These are phyloP conservation scores for Hiodon tergisus DNA, from an alignment of 2,113 vertebrate genomes.

Conservation along the genomic window DNA sequence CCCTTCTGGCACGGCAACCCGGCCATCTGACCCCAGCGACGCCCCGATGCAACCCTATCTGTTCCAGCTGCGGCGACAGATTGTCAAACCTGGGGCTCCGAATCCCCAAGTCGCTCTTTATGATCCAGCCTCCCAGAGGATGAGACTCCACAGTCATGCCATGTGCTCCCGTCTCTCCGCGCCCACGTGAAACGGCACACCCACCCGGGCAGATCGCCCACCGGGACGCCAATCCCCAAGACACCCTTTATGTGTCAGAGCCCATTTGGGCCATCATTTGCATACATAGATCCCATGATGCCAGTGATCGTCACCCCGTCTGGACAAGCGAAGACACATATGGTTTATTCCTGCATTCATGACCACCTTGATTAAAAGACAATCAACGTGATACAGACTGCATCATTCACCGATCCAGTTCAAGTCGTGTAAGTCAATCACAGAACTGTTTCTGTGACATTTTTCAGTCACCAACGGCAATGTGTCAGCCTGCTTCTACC, in stretches of 20 bases:
- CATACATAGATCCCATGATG: conserved; percentile 35
- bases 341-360: neutral
- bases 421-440: no score
- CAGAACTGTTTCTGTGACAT: no score
- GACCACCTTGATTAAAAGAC: neutral
- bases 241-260: conserved; percentile 48
- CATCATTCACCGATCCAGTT: no score
- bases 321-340: conserved; percentile 33
- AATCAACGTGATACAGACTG: neutral
- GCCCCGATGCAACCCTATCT: neutral
- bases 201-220: neutral
- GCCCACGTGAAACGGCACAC: no score
- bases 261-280: conserved; percentile 42
- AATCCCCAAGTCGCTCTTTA: neutral
- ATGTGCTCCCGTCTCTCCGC: neutral
- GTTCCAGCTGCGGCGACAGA: conserved; percentile 7
- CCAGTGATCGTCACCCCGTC: conserved; percentile 42
- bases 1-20: neutral
- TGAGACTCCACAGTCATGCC: neutral
- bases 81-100: conserved; percentile 26
- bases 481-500: no score
- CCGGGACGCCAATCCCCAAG: conserved; percentile 35
- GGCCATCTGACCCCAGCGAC: neutral
- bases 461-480: no score
- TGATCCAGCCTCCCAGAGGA: neutral